Conservation (phyloP, 1,140 invertebrate genomes). For the Amphibalanus amphitrite region DNA sequence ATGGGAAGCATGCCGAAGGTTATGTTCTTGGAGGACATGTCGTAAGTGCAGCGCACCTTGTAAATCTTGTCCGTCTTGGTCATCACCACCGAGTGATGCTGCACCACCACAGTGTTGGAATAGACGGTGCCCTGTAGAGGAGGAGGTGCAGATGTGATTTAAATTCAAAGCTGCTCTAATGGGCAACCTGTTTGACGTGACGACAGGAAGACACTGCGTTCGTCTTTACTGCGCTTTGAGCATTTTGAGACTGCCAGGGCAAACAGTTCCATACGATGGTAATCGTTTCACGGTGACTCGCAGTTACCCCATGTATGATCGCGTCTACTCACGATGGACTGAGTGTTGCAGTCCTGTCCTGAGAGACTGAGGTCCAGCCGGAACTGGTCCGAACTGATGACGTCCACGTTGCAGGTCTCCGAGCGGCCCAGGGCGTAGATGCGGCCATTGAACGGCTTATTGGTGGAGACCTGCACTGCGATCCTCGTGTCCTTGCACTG, state of each 20-base stretch:
- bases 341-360: conserved; percentile 82
- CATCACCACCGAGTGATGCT: conserved; percentile 91
- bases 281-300: too few relatives aligned
- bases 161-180: too few relatives aligned
- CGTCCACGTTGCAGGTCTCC: conserved; percentile 86
- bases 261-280: too few relatives aligned
- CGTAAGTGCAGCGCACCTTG: conserved; percentile 89
- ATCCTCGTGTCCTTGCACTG: conserved; percentile 88
- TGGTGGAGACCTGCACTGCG: conserved; percentile 75
- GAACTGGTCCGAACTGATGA: conserved; percentile 79
- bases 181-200: too few relatives aligned
- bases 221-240: too few relatives aligned
- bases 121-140: conserved; percentile 63
- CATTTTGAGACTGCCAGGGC: too few relatives aligned
- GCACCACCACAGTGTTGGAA: conserved; percentile 83
- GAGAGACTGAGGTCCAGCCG: conserved; percentile 77
- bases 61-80: conserved; percentile 93
- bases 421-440: conserved; percentile 83
- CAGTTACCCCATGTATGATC: too few relatives aligned
- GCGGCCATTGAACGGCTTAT: conserved; percentile 82
- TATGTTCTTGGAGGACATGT: conserved; percentile 90
- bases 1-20: conserved; percentile 95
- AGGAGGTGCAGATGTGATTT: too few relatives aligned
- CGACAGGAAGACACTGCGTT: too few relatives aligned
- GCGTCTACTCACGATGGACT: conserved; percentile 24